phyloP scores from a whole-genome alignment of 2,888 invertebrate species.

The Monopis laevigella region DNA sequence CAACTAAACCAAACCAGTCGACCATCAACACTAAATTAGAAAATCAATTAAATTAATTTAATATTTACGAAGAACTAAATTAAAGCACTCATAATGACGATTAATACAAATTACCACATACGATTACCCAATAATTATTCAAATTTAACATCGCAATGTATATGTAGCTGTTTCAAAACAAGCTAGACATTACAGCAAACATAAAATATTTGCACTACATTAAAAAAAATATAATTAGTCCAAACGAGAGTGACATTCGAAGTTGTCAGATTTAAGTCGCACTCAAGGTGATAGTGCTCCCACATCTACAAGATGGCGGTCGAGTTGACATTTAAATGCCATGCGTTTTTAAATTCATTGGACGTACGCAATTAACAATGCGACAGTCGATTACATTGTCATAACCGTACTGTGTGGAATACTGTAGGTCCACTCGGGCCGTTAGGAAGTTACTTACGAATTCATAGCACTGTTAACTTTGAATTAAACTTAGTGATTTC shows the following conservation, averaged over 20 bases:
- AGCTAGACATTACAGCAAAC: not conserved
- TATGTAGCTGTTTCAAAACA: constrained; percentile 10
- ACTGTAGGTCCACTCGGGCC: constrained; percentile 33
- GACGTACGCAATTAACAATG: constrained; percentile 59
- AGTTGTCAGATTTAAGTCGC: constrained; percentile 64
- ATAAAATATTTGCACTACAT: not conserved
- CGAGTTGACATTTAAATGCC: constrained; percentile 65
- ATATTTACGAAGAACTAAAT: too few species aligned
- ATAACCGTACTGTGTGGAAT: constrained; percentile 42
- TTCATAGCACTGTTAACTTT: constrained; percentile 35
- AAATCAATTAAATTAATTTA: too few species aligned
- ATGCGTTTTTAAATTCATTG: constrained; percentile 63
- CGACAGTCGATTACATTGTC: constrained; percentile 57
- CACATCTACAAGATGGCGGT: constrained; percentile 57
- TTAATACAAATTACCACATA: constrained; percentile 4
- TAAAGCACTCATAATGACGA: constrained; percentile 1
- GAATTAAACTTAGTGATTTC: constrained; percentile 42
- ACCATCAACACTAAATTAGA: too few species aligned
- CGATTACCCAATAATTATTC: constrained; percentile 5
- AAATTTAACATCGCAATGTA: constrained; percentile 1
- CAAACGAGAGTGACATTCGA: constrained; percentile 59
- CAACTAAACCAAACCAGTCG: too few species aligned
- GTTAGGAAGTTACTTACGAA: constrained; percentile 45
- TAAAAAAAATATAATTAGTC: constrained; percentile 42
- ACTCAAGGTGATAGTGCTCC: constrained; percentile 64